Evolutionary conservation across 1,140 invertebrate genomes (phyloP).

Genomic region (Ips typographus): DNA sequence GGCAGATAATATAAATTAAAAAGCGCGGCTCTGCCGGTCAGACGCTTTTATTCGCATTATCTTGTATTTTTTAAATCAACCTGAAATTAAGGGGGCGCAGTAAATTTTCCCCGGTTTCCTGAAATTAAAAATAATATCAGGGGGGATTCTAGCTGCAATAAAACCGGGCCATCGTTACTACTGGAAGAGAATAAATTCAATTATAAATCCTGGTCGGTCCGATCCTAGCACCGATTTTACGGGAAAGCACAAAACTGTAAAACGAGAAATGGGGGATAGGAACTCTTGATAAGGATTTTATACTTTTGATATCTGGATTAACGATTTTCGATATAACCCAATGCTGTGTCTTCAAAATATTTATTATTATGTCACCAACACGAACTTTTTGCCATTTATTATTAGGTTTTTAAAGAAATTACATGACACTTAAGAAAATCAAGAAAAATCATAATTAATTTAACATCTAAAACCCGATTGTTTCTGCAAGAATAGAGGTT

Average conservation of each 20-base stretch:
- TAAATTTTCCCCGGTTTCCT: constrained; percentile 29
- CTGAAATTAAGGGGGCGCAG: constrained; percentile 31
- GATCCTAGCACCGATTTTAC: constrained; percentile 11
- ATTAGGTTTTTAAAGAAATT: too few species aligned
- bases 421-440: too few species aligned
- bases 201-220: constrained; percentile 29
- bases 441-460: too few species aligned
- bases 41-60: constrained; percentile 31
- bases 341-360: too few species aligned
- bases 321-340: neutral
- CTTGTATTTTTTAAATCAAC: constrained; percentile 33
- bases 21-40: constrained; percentile 9
- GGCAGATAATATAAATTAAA: constrained; percentile 28
- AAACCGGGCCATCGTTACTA: constrained; percentile 26
- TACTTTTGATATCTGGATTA: constrained; percentile 17
- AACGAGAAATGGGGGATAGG: constrained; percentile 19
- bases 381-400: too few species aligned
- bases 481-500: too few species aligned
- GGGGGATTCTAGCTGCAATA: constrained; percentile 16
- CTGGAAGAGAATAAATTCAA: constrained; percentile 29
- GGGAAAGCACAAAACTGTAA: constrained; percentile 19
- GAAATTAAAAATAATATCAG: constrained; percentile 35
- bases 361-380: too few species aligned
- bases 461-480: too few species aligned
- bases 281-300: constrained; percentile 19